phyloP scores from a whole-genome alignment of 2,797 vertebrate genomes.

The Monodelphis domestica region DNA sequence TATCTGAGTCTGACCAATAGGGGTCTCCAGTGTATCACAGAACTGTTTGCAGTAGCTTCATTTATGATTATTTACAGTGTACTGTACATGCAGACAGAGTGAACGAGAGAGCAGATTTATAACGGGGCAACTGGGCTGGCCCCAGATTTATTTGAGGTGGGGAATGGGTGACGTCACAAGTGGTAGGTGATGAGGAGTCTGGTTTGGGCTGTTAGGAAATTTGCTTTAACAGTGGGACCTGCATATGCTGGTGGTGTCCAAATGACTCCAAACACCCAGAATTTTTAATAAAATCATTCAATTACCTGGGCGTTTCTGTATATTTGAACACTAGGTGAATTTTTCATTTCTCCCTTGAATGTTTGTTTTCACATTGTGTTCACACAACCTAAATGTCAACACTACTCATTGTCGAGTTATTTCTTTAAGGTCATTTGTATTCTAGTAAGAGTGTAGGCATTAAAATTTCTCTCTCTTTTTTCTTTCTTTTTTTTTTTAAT shows the following conservation, averaged over 20 bases:
- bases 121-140: constrained; percentile 55
- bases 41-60: constrained; percentile 82
- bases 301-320: constrained; percentile 11
- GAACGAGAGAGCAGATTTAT: constrained; percentile 72
- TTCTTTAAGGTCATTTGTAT: constrained; percentile 12
- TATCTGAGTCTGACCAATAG: constrained; percentile 87
- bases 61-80: constrained; percentile 82
- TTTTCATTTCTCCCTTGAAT: constrained; percentile 51
- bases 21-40: constrained; percentile 95
- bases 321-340: constrained; percentile 41
- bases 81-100: constrained; percentile 66
- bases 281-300: not conserved
- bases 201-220: constrained; percentile 51
- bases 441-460: not conserved
- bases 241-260: not conserved
- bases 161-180: constrained; percentile 72
- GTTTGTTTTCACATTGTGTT: constrained; percentile 42
- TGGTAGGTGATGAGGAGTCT: constrained; percentile 62
- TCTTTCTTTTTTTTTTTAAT: not conserved
- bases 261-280: not conserved
- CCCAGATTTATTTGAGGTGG: constrained; percentile 72
- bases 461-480: not conserved
- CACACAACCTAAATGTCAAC: constrained; percentile 37
- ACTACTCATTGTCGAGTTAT: not conserved
- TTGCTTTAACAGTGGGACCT: not conserved